Conservation (phyloP, 92 coral and sea anemone species). For the Isaurus tuberculatus region DNA sequence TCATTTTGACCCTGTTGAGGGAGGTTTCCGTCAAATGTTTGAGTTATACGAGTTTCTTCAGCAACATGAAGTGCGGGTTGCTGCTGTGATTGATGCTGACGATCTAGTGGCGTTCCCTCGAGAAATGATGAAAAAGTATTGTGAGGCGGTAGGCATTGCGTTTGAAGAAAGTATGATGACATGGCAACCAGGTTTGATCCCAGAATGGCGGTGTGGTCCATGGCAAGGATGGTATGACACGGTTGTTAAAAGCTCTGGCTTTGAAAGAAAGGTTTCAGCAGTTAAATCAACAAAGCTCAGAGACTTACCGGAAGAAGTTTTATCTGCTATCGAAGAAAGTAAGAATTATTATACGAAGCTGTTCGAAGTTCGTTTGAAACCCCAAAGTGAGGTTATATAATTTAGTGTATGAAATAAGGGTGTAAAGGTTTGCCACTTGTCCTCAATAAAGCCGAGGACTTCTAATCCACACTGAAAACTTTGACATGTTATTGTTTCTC, state of each 20-base stretch:
- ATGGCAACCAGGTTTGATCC: slow-evolving; percentile 69
- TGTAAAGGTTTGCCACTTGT: too few relatives aligned
- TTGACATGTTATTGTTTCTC: too few relatives aligned
- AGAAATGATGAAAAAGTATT: slow-evolving; percentile 69
- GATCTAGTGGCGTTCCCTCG: slow-evolving; percentile 72
- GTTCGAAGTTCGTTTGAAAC: too few relatives aligned
- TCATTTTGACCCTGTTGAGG: slow-evolving; percentile 76
- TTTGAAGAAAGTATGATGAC: slow-evolving; percentile 67
- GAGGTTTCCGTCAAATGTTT: slow-evolving; percentile 73
- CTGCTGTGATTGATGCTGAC: slow-evolving; percentile 79
- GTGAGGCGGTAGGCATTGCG: slow-evolving; percentile 68
- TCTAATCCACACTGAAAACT: too few relatives aligned
- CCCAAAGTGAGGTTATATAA: too few relatives aligned
- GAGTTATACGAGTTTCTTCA: slow-evolving; percentile 70
- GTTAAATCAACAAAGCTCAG: background rate
- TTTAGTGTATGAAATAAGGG: too few relatives aligned
- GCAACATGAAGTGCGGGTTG: slow-evolving; percentile 40
- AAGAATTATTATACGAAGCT: slow-evolving; percentile 68
- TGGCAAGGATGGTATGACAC: slow-evolving; percentile 80
- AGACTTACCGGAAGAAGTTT: slow-evolving; percentile 68
- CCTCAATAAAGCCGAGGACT: too few relatives aligned
- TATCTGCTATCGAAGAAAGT: too few relatives aligned
- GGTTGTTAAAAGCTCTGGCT: slow-evolving; percentile 72
- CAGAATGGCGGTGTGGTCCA: slow-evolving; percentile 54
- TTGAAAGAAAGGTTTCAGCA: slow-evolving; percentile 31